A percentile compares a stretch with the other conserved stretches of the same genome.
These are phyloP conservation scores for Ericerus pela DNA, from an alignment of 1,140 invertebrate genomes.

Conservation along the genomic window DNA sequence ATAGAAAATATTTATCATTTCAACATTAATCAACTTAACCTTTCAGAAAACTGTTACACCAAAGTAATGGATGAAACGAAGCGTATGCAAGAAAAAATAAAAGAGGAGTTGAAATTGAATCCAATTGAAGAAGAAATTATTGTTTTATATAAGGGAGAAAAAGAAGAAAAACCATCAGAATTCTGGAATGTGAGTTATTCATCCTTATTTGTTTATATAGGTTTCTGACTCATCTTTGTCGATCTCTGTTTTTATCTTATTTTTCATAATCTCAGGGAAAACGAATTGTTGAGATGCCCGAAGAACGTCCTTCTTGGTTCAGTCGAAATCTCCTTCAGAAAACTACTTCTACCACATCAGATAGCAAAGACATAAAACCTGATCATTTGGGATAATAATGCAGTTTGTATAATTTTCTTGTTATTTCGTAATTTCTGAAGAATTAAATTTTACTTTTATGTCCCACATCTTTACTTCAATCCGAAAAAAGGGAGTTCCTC, in stretches of 20 bases:
- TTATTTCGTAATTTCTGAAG: no score
- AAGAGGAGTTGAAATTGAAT: conserved; percentile 45
- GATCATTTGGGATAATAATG: conserved; percentile 35
- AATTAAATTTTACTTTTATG: no score
- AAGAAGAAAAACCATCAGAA: conserved; percentile 30
- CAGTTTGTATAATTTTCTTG: no score
- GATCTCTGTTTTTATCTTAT: conserved; percentile 29
- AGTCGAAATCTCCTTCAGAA: conserved; percentile 63
- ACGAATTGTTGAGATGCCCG: conserved; percentile 55
- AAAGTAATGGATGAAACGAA: conserved; percentile 63
- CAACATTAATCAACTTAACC: conserved; percentile 7
- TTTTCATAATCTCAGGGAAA: conserved; percentile 35
- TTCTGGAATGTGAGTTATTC: conserved; percentile 30
- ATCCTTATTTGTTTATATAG: background rate
- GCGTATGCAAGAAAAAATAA: conserved; percentile 56
- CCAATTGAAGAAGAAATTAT: conserved; percentile 70
- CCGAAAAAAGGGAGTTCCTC: no score
- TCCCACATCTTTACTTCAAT: no score
- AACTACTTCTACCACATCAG: conserved; percentile 46
- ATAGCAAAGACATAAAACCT: conserved; percentile 52
- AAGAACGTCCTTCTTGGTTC: conserved; percentile 60
- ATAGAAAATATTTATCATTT: background rate
- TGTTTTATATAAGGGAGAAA: conserved; percentile 68
- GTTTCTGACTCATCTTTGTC: background rate
- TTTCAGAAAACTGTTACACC: conserved; percentile 60